phyloP scores from a whole-genome alignment of 2,113 vertebrate genomes.

The Myotis yumanensis region DNA sequence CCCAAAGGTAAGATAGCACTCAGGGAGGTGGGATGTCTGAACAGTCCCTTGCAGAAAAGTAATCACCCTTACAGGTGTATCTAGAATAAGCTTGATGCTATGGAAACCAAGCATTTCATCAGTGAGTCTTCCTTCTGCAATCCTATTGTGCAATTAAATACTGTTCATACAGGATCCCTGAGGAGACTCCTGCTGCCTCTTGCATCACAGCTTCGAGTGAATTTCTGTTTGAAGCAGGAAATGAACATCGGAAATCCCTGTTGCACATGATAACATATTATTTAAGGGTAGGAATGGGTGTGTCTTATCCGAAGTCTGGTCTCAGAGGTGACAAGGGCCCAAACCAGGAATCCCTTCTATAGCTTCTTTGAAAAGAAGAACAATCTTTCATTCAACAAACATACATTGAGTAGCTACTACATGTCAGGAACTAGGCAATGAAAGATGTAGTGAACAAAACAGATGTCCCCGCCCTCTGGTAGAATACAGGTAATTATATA shows the following conservation, averaged over 20 bases:
- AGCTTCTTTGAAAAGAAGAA: neutral
- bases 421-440: neutral
- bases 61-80: neutral
- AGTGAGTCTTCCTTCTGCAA: conserved; percentile 8
- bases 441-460: neutral
- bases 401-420: neutral
- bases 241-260: neutral
- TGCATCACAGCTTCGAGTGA: neutral
- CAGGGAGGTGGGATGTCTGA: neutral
- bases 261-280: neutral
- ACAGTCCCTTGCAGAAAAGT: neutral
- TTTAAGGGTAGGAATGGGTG: neutral
- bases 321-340: neutral
- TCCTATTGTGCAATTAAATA: conserved; percentile 25
- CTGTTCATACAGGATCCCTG: neutral
- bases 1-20: neutral
- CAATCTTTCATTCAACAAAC: neutral
- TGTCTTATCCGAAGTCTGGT: neutral
- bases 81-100: neutral
- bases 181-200: neutral
- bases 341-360: neutral
- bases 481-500: neutral
- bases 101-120: conserved; percentile 47
- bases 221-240: conserved; percentile 52
- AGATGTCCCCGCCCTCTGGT: neutral